Base-by-base conservation (phyloP, 1,140 invertebrate genomes). In the Cotesia glomerata region DNA sequence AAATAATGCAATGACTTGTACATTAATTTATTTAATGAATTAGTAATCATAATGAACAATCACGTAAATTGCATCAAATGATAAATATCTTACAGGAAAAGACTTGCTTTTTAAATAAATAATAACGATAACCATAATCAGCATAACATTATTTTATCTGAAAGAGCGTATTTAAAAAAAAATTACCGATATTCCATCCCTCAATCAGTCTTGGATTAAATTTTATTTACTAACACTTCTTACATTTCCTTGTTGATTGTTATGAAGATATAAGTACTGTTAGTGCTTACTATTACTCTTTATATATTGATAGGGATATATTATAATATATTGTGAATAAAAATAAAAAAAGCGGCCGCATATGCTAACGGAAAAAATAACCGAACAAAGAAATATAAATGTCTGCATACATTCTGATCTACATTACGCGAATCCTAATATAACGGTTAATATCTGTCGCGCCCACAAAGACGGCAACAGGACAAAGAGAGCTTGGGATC, bases 381-480 rank as follows among this genome's bases (percentile, higher is more conserved):
- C 39, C 11, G 39, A 45, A 45, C 39, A 7, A 39, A 45, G 35
- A 45, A 39, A 39, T 36, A 35, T 56, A 56, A 32, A 61, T 56
- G 54, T 45, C 39, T 68, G 16, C 56, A 32, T 34, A 35, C 56
- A 56, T 18, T 49, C 61, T 72, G 71, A 67, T 49, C 64, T 35
- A 67, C 56, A 67, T 67, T 72, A 62, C 64, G 64, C 63, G 36
- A 72, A 52, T 72, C 36, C 54, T 69, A n/a, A 9, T 67, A 67
- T 67, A 72, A 72, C 71, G 71, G 71, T 67, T 59, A 61, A 32
- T 49, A 58, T 66, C 39, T 66, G 64, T 72, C 56, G 64, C 71
- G 45, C 65, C 65, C 65, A 72, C 64, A 59, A 67, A 66, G 56
- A 14, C 52, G 8, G 54, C 45, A 36, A 39, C 35, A 18, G 65